Conservation (phyloP, 2,113 vertebrate genomes). For the Amphiprion percula region DNA sequence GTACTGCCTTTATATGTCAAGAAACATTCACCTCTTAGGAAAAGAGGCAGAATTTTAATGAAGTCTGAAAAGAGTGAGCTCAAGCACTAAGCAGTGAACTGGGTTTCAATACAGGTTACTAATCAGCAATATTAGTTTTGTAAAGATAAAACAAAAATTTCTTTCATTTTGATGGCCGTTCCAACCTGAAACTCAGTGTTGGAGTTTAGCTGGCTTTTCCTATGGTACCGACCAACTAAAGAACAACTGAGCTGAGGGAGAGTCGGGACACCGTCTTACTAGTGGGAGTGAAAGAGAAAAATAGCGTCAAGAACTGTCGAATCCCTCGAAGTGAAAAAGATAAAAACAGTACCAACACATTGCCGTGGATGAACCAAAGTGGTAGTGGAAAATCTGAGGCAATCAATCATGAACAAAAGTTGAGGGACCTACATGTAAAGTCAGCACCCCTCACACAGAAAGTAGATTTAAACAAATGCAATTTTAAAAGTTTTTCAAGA, state of each 20-base stretch:
- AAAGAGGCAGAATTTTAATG: neutral
- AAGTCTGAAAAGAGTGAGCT: too few species aligned
- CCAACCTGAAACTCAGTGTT: neutral
- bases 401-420: neutral
- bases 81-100: too few species aligned
- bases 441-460: neutral
- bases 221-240: neutral
- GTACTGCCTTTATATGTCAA: neutral
- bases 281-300: neutral
- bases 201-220: neutral
- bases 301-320: too few species aligned
- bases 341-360: neutral
- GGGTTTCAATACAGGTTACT: too few species aligned
- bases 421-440: neutral
- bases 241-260: neutral
- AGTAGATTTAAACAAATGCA: neutral
- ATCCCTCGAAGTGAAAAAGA: neutral
- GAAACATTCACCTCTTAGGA: neutral
- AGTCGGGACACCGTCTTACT: neutral
- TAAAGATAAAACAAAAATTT: too few species aligned
- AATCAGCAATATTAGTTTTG: too few species aligned
- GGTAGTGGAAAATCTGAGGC: neutral
- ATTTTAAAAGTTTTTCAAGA: neutral
- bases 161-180: too few species aligned
- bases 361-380: neutral